Conservation (phyloP, 2,888 invertebrate species). For the Drosophila colorata region DNA sequence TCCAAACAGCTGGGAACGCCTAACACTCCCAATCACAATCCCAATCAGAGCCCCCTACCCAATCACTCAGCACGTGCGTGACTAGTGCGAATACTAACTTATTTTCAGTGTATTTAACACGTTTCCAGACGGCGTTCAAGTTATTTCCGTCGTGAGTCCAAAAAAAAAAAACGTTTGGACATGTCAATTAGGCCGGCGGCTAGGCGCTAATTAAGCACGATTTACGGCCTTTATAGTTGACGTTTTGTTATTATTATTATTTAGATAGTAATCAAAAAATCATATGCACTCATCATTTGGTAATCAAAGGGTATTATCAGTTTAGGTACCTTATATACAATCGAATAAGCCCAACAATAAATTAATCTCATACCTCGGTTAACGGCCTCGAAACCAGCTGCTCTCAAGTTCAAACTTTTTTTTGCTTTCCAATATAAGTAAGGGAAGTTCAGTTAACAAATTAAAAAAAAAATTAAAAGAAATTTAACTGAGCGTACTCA, state of each 20-base stretch:
- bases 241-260: too few relatives aligned
- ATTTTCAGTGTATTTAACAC: constrained; percentile 37
- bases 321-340: neutral
- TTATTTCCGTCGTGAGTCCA: constrained; percentile 11
- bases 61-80: constrained; percentile 63
- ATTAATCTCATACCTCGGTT: neutral
- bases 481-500: too few relatives aligned
- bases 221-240: too few relatives aligned
- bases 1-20: neutral
- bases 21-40: neutral
- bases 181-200: constrained; percentile 44
- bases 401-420: neutral
- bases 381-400: neutral
- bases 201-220: constrained; percentile 40
- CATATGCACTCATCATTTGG: neutral
- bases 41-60: neutral
- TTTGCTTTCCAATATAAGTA: neutral
- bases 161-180: constrained; percentile 15
- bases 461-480: neutral
- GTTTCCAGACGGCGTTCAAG: constrained; percentile 7
- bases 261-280: neutral
- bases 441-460: neutral
- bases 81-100: constrained; percentile 35
- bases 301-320: constrained; percentile 6
- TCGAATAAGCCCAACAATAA: neutral